These are phyloP conservation scores for Meteorus cinctellus DNA, from an alignment of 2,888 invertebrate genomes.

Conservation along the genomic window DNA sequence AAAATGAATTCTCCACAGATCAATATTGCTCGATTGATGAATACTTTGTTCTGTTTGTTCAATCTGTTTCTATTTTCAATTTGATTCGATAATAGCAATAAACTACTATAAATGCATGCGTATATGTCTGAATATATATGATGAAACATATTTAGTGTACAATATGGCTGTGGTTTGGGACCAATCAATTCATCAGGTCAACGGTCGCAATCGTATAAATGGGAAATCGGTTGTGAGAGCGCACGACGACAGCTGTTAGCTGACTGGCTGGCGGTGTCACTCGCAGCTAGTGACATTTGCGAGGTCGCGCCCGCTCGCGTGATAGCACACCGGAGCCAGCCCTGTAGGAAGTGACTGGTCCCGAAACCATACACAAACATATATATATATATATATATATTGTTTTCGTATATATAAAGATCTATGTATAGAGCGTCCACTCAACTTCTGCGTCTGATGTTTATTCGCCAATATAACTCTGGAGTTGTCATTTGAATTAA, in stretches of 20 bases:
- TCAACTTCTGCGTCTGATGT: slow-evolving; percentile 69
- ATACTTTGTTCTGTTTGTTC: no score
- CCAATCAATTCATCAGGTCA: slow-evolving; percentile 34
- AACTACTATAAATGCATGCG: not conserved
- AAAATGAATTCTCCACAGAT: no score
- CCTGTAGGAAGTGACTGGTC: slow-evolving; percentile 24
- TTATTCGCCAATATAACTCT: slow-evolving; percentile 64
- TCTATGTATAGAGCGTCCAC: slow-evolving; percentile 54
- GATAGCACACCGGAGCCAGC: slow-evolving; percentile 1
- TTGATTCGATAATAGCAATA: not conserved
- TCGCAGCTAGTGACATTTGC: slow-evolving; percentile 40
- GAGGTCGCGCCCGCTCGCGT: slow-evolving; percentile 24
- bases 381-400: slow-evolving; percentile 12
- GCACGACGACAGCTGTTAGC: slow-evolving; percentile 38
- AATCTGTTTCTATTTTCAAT: not conserved
- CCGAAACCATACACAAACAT: slow-evolving; percentile 9
- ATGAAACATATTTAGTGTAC: not conserved
- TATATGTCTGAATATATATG: not conserved
- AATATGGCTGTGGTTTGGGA: slow-evolving; percentile 4
- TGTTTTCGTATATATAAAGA: slow-evolving; percentile 26
- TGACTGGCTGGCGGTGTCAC: slow-evolving; percentile 34
- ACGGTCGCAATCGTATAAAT: slow-evolving; percentile 13
- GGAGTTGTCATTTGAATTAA: slow-evolving; percentile 69
- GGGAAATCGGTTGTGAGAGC: slow-evolving; percentile 36
- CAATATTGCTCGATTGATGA: no score